Percentiles rank a stretch among this genome's conserved stretches.
These are phyloP conservation scores for Ooceraea biroi DNA, from an alignment of 1,140 invertebrate genomes.

Conservation along the genomic window DNA sequence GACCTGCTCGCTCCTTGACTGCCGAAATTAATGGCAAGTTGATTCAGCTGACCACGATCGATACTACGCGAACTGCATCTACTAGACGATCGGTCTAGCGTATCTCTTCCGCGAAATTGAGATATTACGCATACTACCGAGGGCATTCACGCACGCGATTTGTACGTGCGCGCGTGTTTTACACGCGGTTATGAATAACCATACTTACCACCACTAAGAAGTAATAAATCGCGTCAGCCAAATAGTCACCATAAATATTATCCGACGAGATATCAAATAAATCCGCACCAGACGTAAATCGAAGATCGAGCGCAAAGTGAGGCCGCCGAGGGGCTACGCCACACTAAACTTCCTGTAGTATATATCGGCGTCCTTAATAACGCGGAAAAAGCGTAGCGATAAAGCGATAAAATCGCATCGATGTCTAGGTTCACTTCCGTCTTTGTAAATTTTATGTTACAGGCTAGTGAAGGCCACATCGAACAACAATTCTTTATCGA, in stretches of 20 bases:
- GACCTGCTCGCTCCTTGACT: constrained; percentile 29
- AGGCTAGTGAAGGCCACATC: too few relatives aligned
- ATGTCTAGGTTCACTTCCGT: constrained; percentile 4
- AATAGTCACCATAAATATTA: constrained; percentile 61
- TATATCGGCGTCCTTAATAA: constrained; percentile 14
- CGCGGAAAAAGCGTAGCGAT: neutral
- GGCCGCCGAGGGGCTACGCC: neutral
- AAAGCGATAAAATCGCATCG: constrained; percentile 1
- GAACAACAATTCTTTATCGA: neutral
- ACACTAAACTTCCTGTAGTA: neutral
- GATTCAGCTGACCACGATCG: neutral
- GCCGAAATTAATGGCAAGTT: constrained; percentile 49
- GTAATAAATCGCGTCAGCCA: constrained; percentile 51
- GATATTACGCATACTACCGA: constrained; percentile 25
- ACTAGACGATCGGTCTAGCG: constrained; percentile 7
- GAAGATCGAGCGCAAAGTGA: constrained; percentile 9
- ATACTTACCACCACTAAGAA: neutral
- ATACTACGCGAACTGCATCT: neutral
- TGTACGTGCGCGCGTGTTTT: constrained; percentile 7
- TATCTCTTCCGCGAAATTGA: constrained; percentile 53
- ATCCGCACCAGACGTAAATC: constrained; percentile 17
- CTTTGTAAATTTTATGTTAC: neutral
- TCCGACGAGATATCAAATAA: constrained; percentile 42
- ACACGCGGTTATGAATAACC: constrained; percentile 32
- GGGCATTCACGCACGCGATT: constrained; percentile 20